Percentiles rank a stretch among this genome's conserved stretches.
Evolutionary conservation across 53 echinoderm and acorn worm species (phyloP).

Genomic region (Hippasteria phrygiana): DNA sequence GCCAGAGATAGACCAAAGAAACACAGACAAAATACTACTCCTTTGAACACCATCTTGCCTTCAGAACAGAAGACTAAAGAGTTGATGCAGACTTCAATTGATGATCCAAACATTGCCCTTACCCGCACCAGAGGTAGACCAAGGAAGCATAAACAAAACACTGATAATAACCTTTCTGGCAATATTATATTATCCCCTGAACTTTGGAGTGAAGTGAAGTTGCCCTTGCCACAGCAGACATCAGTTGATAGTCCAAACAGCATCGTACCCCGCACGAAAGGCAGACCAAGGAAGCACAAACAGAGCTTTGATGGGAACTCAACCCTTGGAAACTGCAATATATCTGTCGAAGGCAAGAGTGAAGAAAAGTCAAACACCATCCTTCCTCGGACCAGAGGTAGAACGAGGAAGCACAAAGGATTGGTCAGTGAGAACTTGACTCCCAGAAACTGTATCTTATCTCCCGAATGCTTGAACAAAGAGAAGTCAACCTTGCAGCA

Average conservation of each 20-base stretch:
- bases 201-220: too few species aligned
- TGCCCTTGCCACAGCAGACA: too few species aligned
- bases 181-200: too few species aligned
- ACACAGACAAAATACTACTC: not conserved
- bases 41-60: too few species aligned
- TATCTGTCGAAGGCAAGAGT: not conserved
- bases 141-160: not conserved
- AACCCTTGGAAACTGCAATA: too few species aligned
- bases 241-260: too few species aligned
- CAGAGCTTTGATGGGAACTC: not conserved
- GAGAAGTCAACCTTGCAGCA: too few species aligned
- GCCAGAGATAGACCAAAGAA: not conserved
- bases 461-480: too few species aligned
- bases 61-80: too few species aligned
- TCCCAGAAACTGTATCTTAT: too few species aligned
- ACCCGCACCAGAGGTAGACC: slow-evolving; percentile 3
- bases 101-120: not conserved
- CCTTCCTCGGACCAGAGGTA: not conserved
- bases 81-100: not conserved
- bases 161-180: not conserved
- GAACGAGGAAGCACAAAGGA: not conserved
- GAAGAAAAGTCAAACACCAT: not conserved
- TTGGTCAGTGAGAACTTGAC: too few species aligned
- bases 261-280: too few species aligned
- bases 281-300: not conserved